A percentile compares a stretch with the other conserved stretches of the same genome.
These are phyloP conservation scores for Elegia similella DNA, from an alignment of 2,888 invertebrate species.

Conservation along the genomic window DNA sequence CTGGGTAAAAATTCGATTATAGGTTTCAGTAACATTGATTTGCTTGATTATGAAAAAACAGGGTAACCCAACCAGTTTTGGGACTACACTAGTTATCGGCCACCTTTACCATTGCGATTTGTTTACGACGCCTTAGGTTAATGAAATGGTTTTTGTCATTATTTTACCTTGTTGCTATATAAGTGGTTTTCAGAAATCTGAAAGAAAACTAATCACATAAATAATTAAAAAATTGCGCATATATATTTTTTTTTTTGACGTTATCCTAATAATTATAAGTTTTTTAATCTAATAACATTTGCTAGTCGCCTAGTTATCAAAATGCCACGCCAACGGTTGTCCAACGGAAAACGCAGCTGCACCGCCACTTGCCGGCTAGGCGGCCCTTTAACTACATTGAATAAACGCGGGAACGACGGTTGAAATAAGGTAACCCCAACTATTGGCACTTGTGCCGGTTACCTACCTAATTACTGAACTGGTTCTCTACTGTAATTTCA, in stretches of 20 bases:
- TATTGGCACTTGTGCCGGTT: constrained; percentile 11
- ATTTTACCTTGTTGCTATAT: no score
- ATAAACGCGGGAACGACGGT: constrained; percentile 31
- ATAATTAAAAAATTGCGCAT: background rate
- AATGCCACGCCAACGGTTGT: constrained; percentile 6
- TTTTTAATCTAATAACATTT: background rate
- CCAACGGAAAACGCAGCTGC: constrained; percentile 17
- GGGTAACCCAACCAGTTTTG: background rate
- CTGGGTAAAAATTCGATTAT: background rate
- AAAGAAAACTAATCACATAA: no score
- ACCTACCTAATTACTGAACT: constrained; percentile 13
- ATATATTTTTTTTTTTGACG: background rate
- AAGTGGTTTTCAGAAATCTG: no score
- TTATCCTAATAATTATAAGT: background rate
- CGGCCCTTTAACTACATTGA: constrained; percentile 54
- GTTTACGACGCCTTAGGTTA: no score
- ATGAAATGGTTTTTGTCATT: no score
- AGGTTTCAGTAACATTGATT: no score
- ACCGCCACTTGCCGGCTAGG: constrained; percentile 23
- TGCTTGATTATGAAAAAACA: background rate
- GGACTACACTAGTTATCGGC: background rate
- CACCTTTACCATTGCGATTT: no score
- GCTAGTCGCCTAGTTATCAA: background rate
- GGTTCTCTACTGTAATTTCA: constrained; percentile 9
- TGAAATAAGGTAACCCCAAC: constrained; percentile 11